Base-by-base conservation (phyloP, 2,797 vertebrate genomes). In the Schizopygopsis malacanthus region DNA sequence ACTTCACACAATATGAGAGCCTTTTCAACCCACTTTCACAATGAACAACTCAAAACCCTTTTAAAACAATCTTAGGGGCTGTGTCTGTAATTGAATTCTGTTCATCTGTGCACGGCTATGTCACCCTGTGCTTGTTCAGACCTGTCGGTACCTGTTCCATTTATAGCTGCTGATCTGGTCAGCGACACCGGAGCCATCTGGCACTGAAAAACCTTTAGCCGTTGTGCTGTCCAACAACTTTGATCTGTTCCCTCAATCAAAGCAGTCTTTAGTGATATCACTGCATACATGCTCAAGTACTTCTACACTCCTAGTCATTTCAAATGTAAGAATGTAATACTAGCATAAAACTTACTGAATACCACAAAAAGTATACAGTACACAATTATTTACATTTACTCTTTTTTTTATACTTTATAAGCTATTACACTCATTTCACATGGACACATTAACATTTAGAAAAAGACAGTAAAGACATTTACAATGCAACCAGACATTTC, bases 61-160 rank as follows among this genome's bases (percentile, higher is more conserved):
- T 76, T 37, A 72, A 82, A 73, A 47, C 41, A 11, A n/a, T 37
- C 7, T 61, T 25, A 39, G 43, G 16, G 45, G 18, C 28, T 61
- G 22, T 81, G 76, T 82, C 63, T 76, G 84, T 90, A 76, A 82
- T 54, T 82, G 52, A 88, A 82, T 59, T 84, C 72, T 28, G n/a
- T 78, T 59, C 61, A 79, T 81, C 86, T 69, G 80, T 59, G 79
- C 82, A 47, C 25, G 54, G 77, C 85, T 69, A 78, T 52, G 78
- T 70, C 77, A 71, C 63, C 73, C 22, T 63, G 11, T 56, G 85
- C 79, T 85, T 86, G 82, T 86, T 88, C 47, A 47, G 88, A 87
- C 77, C 90, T 88, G 88, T 87, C 69, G 88, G 86, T 80, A 90
- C 84, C 90, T 86, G 84, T 85, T 88, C 90, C 88, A 90, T 86